Conservation (phyloP, 2,113 vertebrate species). For the Sinocyclocheilus anophthalmus region DNA sequence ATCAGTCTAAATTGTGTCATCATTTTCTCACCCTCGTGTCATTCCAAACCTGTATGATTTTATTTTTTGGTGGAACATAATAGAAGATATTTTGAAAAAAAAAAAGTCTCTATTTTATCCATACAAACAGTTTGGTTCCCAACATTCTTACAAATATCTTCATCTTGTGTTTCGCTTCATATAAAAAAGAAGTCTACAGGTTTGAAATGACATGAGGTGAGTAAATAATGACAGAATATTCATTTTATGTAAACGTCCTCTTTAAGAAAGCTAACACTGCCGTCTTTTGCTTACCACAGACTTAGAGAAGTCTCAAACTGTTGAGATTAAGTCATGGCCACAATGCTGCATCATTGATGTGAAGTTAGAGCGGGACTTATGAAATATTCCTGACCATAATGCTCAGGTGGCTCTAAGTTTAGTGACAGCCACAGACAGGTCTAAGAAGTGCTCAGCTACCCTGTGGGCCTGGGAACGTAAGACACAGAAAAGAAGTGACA, state of each 20-base stretch:
- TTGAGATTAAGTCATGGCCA: constrained; percentile 33
- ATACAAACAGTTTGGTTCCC: not conserved
- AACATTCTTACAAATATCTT: not conserved
- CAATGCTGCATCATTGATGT: constrained; percentile 52
- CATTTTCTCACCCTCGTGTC: not conserved
- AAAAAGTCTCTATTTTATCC: not conserved
- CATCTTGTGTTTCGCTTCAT: too few relatives aligned
- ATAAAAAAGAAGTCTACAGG: not conserved
- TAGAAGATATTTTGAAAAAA: not conserved
- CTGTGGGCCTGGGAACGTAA: constrained; percentile 12
- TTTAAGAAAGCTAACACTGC: not conserved
- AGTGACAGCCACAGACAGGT: constrained; percentile 47
- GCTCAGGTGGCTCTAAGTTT: constrained; percentile 36
- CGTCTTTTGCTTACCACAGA: not conserved
- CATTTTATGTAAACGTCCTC: not conserved
- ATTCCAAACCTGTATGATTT: not conserved
- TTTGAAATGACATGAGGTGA: not conserved
- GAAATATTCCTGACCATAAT: constrained; percentile 50
- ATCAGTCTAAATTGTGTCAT: too few relatives aligned
- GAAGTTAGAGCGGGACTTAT: constrained; percentile 40
- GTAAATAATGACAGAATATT: not conserved
- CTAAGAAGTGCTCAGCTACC: constrained; percentile 21
- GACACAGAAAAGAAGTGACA: constrained; percentile 52
- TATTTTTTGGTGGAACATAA: not conserved
- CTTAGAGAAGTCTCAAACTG: not conserved